Evolutionary conservation across 1,140 invertebrate genomes (phyloP).

Genomic region (Drosophila varians): DNA sequence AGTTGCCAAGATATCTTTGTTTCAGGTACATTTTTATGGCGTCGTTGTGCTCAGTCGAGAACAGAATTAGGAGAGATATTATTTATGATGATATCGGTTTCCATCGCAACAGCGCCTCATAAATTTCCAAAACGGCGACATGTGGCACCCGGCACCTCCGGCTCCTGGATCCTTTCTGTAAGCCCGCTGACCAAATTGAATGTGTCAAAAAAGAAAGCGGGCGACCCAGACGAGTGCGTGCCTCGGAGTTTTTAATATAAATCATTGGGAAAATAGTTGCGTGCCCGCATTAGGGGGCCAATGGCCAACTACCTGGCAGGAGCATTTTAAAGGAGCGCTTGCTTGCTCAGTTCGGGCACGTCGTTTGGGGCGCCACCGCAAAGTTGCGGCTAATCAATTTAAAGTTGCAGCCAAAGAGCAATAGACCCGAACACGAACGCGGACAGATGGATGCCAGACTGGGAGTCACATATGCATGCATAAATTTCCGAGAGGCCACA

Average conservation of each 20-base stretch:
- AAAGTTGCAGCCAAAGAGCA: constrained; percentile 56
- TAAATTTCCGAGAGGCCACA: constrained; percentile 55
- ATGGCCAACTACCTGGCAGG: constrained; percentile 47
- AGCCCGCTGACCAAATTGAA: constrained; percentile 62
- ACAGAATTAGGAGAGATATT: not conserved
- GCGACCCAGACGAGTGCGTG: constrained; percentile 43
- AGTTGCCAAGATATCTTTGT: not conserved
- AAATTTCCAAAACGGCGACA: constrained; percentile 57
- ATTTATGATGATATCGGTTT: not conserved
- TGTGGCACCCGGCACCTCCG: constrained; percentile 23
- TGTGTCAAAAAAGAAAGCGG: constrained; percentile 53
- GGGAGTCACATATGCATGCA: constrained; percentile 54
- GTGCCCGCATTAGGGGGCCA: constrained; percentile 66
- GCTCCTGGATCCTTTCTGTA: constrained; percentile 13
- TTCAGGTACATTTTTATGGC: not conserved
- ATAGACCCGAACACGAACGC: constrained; percentile 1
- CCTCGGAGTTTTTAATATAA: constrained; percentile 55
- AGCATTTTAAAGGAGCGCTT: constrained; percentile 65
- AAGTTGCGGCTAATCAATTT: constrained; percentile 69
- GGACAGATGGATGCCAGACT: constrained; percentile 33
- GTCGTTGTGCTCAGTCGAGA: too few species aligned
- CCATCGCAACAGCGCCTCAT: constrained; percentile 8
- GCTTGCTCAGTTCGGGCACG: constrained; percentile 63
- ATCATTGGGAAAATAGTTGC: constrained; percentile 72
- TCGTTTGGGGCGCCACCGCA: constrained; percentile 21